Conservation (phyloP, 2,888 invertebrate species). For the Melinaea menophilus region DNA sequence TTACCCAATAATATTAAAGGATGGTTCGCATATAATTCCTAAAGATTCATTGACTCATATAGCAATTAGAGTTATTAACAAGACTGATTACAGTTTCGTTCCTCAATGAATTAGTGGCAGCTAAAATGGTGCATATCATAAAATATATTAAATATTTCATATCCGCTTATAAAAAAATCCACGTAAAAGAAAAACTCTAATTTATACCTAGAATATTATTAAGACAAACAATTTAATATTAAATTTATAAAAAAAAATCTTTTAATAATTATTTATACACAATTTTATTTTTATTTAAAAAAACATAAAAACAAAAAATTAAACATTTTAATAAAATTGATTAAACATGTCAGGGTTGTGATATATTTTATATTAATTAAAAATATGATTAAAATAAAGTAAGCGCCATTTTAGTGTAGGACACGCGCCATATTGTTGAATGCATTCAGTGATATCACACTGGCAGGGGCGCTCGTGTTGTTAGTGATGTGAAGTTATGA, state of each 20-base stretch:
- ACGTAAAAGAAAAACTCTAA: too few relatives aligned
- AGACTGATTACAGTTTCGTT: conserved; percentile 35
- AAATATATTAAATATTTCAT: too few relatives aligned
- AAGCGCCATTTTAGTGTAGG: conserved; percentile 23
- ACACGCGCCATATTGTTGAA: conserved; percentile 27
- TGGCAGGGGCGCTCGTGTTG: conserved; percentile 17
- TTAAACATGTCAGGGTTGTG: too few relatives aligned
- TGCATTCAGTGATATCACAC: conserved; percentile 25
- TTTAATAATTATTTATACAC: too few relatives aligned
- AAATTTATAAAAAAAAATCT: too few relatives aligned
- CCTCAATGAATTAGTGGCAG: conserved; percentile 15
- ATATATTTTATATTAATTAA: too few relatives aligned
- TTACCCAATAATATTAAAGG: background rate
- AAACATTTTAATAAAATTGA: too few relatives aligned
- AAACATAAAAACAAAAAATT: too few relatives aligned
- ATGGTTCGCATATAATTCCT: conserved; percentile 8
- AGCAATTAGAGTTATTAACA: conserved; percentile 53
- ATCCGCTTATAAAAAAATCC: too few relatives aligned
- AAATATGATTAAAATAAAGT: background rate
- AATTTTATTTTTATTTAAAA: too few relatives aligned
- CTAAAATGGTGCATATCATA: conserved; percentile 31
- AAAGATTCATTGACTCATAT: conserved; percentile 32
- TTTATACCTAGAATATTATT: too few relatives aligned
- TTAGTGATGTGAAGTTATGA: conserved; percentile 13
- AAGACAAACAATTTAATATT: too few relatives aligned